These are phyloP conservation scores for Oplegnathus fasciatus DNA, from an alignment of 2,113 vertebrate species.

Conservation along the genomic window DNA sequence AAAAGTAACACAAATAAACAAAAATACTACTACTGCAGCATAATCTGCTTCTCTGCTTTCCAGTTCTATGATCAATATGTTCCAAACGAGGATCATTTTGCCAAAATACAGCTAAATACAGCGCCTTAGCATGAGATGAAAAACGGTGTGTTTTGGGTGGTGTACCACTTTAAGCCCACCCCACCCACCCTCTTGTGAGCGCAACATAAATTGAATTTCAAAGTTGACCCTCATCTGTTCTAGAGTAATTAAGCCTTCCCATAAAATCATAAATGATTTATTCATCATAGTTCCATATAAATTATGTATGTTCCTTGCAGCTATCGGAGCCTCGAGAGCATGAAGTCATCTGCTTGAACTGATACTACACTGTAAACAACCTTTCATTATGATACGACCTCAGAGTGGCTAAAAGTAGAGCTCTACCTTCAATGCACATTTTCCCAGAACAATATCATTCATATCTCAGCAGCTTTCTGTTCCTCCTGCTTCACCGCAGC, in stretches of 20 bases:
- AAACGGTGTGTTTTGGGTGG: not conserved
- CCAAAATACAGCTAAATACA: not conserved
- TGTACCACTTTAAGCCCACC: not conserved
- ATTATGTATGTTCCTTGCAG: slow-evolving; percentile 55
- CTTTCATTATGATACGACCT: slow-evolving; percentile 14
- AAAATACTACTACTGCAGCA: not conserved
- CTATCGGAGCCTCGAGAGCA: slow-evolving; percentile 16
- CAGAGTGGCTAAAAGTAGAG: not conserved
- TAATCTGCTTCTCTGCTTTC: not conserved
- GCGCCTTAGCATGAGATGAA: not conserved
- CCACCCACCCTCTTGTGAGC: not conserved
- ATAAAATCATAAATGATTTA: slow-evolving; percentile 55
- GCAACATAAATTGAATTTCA: slow-evolving; percentile 42
- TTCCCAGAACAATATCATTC: slow-evolving; percentile 20
- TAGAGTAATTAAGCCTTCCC: slow-evolving; percentile 42
- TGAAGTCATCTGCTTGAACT: slow-evolving; percentile 27
- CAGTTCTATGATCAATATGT: not conserved
- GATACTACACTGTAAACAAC: slow-evolving; percentile 31
- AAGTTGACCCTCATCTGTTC: slow-evolving; percentile 56
- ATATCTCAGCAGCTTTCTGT: slow-evolving; percentile 48
- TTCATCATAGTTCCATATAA: slow-evolving; percentile 41
- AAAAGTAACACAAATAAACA: too few relatives aligned
- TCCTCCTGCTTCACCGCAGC: not conserved
- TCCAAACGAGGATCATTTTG: not conserved
- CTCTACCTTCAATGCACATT: slow-evolving; percentile 1